Percentiles rank a stretch among this genome's conserved stretches.
Conservation (phyloP, 2,797 vertebrate genomes). For the Sebastes vulpes region DNA sequence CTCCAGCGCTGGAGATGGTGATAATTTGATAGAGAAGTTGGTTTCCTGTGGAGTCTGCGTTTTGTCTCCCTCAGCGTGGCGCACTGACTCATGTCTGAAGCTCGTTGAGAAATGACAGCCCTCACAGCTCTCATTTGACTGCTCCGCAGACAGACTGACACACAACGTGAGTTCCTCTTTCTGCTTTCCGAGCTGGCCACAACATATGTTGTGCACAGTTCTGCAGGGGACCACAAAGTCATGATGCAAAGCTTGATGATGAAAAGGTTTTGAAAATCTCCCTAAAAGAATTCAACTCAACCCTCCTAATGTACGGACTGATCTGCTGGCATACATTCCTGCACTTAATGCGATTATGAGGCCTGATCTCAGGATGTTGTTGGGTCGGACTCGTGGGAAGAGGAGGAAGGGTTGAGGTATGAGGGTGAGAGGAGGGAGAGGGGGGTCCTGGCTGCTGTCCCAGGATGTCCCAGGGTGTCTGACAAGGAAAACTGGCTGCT, state of each 20-base stretch:
- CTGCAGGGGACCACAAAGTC: not conserved
- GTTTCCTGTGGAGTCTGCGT: slow-evolving; percentile 64
- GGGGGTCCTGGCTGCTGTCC: slow-evolving; percentile 53
- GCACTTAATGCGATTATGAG: slow-evolving; percentile 75
- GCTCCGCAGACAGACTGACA: slow-evolving; percentile 46
- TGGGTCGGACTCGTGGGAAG: slow-evolving; percentile 50
- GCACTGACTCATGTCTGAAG: slow-evolving; percentile 60
- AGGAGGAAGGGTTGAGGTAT: not conserved
- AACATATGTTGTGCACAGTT: not conserved
- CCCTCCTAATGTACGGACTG: slow-evolving; percentile 26
- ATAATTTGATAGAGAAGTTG: slow-evolving; percentile 54
- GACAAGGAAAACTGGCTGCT: slow-evolving; percentile 38
- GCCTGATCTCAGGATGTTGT: slow-evolving; percentile 66
- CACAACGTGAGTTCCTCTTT: slow-evolving; percentile 48
- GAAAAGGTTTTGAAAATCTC: not conserved
- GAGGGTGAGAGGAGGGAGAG: not conserved
- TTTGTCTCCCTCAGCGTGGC: slow-evolving; percentile 48
- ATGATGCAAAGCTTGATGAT: not conserved
- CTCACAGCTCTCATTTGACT: slow-evolving; percentile 41
- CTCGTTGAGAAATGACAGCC: slow-evolving; percentile 45
- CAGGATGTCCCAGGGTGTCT: slow-evolving; percentile 39
- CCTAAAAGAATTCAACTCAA: not conserved
- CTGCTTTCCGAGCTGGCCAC: slow-evolving; percentile 4
- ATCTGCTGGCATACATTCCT: slow-evolving; percentile 71
- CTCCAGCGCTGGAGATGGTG: slow-evolving; percentile 18